Evolutionary conservation across 1,140 invertebrate genomes (phyloP), one percentile per base, ranked within the genome.

Genomic region (Adelges cooleyi): DNA sequence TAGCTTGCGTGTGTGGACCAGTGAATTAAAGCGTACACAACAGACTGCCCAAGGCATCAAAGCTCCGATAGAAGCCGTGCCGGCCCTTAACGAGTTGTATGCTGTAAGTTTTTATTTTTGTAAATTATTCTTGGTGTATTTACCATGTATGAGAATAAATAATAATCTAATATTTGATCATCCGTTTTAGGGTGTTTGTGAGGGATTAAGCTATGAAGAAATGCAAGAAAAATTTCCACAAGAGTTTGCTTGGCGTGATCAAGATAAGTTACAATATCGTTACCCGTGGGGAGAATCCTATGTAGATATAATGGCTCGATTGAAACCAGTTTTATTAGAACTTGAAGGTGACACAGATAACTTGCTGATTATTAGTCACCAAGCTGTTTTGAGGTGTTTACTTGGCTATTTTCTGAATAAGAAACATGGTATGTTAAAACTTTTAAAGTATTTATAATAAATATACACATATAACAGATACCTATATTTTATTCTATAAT

Each of bases 251-350:
- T 84, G 87, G 77, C 79, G 93, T 13, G 91, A 95, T 75, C 84
- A 90, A 70, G 90, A 95, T 74, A 96, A 96, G 76, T 81, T 93
- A 59, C 85, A 87, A 69, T 96, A 95, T 75, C 82, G 92, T 42
- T 95, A 95, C 76, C 91, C 91, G 0, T 88, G 86, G 80, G 92
- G 92, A 18, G 92, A 96, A 72, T 90, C 86, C 11, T 93, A 93
- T 73, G 80, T 90, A 67, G 91, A 95, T 74, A 83, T 92, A 42
- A 90, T 94, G 79, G 80, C 82, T 17, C 77, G 91, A n/a, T 77
- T 93, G 20, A 82, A 89, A 27, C 88, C 89, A 6, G 86, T 93
- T 1, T 77, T 89, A 0, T 77, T 80, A 0, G 90, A 92, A 69
- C 74, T 95, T 13, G 89, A 95, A 70, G 80, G 85, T 67, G 85